Base-by-base conservation (phyloP, 1,140 invertebrate genomes). In the Ips typographus region DNA sequence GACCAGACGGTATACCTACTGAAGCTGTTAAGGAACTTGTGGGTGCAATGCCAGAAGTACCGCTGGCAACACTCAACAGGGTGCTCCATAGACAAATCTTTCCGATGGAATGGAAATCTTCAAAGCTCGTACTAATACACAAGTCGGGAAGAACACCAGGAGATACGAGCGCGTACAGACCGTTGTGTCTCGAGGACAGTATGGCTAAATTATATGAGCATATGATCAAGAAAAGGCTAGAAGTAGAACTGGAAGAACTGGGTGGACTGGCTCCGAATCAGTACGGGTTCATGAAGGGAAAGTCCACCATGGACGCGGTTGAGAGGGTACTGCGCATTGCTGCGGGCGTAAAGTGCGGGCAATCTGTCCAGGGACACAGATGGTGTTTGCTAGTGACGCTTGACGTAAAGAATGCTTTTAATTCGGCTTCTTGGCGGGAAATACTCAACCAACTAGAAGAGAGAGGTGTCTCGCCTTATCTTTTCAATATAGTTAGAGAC, bases 1-100 rank as follows among this genome's bases (percentile, higher is more conserved):
- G 79, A 3, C 77, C 76, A 0, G 77, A 79, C 40, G 72, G 74
- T 0, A 65, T 81, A 0, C 75, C 47, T 6, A 36, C 51, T 53
- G 22, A 22, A 22, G 22, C 22, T 22, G 22, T 22, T 22, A 22
- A 22, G 22, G 22, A 22, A 22, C 22, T 22, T 22, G 22, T 22
- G 22, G 22, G 22, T 22, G 22, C 22, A 22, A 22, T 22, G 22
- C 22, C 22, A 22, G 22, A 22, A 22, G 22, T 22, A 22, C 22
- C 22, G 22, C 22, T 22, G 22, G 22, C 22, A 22, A 22, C 22
- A 22, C 22, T 22, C 22, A 22, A 22, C 22, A 22, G 22, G 22
- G 22, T 22, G 22, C 22, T 53, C 6, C 4, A 53, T 4, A 36
- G 6, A 8, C 8, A 47, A 47, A n/a, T 47, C 44, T 47, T 47